Conservation (phyloP, 2,888 invertebrate species). For the Zelleria hepariella region DNA sequence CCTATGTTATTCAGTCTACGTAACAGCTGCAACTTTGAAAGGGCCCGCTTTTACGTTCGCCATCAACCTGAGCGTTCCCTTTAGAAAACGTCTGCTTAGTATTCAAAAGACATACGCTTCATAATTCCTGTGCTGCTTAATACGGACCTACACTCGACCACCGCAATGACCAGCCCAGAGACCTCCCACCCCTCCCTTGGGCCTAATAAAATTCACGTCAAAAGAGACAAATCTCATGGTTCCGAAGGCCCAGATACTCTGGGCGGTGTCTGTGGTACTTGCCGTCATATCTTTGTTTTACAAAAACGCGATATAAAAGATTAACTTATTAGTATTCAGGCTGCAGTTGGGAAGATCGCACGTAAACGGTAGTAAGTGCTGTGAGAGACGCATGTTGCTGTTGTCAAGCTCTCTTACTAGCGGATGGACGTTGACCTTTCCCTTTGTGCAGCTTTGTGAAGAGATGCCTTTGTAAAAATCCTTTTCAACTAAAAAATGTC, state of each 20-base stretch:
- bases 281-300: conserved; percentile 66
- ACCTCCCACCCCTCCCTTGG: background rate
- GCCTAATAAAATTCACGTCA: conserved; percentile 21
- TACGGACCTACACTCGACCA: conserved; percentile 59
- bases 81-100: conserved; percentile 48
- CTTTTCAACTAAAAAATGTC: background rate
- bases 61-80: conserved; percentile 33
- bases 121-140: conserved; percentile 66
- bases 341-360: conserved; percentile 33
- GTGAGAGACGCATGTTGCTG: conserved; percentile 38
- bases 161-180: conserved; percentile 27
- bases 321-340: conserved; percentile 69
- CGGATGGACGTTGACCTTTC: conserved; percentile 3
- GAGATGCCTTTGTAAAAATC: conserved; percentile 1
- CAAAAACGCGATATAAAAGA: conserved; percentile 68
- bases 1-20: background rate
- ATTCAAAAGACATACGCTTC: conserved; percentile 64
- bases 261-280: conserved; percentile 51
- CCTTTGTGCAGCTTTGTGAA: background rate
- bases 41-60: conserved; percentile 27
- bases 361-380: conserved; percentile 29
- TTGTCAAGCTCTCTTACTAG: background rate
- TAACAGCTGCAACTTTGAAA: background rate
- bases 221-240: conserved; percentile 16
- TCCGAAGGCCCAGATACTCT: conserved; percentile 30